Percentiles rank a stretch among this genome's conserved stretches.
These are phyloP conservation scores for Glossosoma conforme DNA, from an alignment of 1,140 invertebrate genomes.

Conservation along the genomic window DNA sequence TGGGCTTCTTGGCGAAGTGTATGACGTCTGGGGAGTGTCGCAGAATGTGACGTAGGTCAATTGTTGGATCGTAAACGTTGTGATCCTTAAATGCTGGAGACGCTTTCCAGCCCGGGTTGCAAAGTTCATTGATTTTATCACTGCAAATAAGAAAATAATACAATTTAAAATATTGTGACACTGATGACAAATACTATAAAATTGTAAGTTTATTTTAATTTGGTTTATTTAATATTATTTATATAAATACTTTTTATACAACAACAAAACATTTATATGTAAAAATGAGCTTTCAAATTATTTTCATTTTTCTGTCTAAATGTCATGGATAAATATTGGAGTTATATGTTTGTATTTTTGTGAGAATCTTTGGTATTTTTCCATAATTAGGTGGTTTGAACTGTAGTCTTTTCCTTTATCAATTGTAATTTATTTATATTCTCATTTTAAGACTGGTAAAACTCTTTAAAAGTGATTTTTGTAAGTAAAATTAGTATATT, in stretches of 20 bases:
- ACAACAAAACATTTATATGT: background rate
- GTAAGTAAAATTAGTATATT: no score
- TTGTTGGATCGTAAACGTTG: slow-evolving; percentile 40
- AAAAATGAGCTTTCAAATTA: background rate
- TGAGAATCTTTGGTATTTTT: no score
- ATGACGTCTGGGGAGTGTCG: slow-evolving; percentile 48
- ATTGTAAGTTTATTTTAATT: background rate
- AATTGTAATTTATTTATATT: no score
- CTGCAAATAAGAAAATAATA: slow-evolving; percentile 35
- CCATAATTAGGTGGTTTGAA: no score
- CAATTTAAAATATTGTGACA: background rate
- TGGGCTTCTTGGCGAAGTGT: slow-evolving; percentile 26
- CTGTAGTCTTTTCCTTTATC: no score
- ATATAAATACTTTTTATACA: background rate
- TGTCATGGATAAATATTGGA: no score
- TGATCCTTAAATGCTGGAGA: slow-evolving; percentile 38
- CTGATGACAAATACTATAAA: background rate
- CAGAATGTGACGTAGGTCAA: slow-evolving; percentile 47
- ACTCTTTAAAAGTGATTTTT: no score
- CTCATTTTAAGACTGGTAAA: no score
- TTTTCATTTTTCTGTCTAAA: no score
- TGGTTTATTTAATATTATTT: background rate
- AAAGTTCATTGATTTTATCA: slow-evolving; percentile 48
- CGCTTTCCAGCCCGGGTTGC: slow-evolving; percentile 40
- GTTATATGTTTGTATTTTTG: no score